Evolutionary conservation across 1,140 invertebrate genomes (phyloP).

Genomic region (Heterodera schachtii): DNA sequence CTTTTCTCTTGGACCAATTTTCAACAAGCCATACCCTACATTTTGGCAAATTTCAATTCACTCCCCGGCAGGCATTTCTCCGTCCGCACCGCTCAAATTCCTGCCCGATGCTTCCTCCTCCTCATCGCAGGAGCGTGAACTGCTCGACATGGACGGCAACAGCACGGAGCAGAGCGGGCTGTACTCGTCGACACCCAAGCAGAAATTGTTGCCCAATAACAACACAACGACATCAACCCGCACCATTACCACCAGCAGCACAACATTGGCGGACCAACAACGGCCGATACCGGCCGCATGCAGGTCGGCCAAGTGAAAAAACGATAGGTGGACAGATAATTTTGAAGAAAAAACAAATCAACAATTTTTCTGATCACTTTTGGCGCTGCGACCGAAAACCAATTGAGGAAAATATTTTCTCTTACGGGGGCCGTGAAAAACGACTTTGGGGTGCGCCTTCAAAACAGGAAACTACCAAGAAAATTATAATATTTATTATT

Average conservation of each 20-base stretch:
- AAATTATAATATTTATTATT: too few species aligned
- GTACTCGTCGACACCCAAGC: slow-evolving; percentile 22
- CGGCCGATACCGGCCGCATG: not conserved
- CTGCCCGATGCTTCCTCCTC: not conserved
- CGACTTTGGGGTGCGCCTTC: too few species aligned
- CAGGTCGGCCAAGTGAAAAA: too few species aligned
- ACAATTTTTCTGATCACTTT: too few species aligned
- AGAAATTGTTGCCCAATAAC: not conserved
- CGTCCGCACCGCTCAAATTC: slow-evolving; percentile 19
- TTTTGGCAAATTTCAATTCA: not conserved
- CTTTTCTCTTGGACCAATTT: too few species aligned
- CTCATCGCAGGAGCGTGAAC: slow-evolving; percentile 17
- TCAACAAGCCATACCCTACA: too few species aligned
- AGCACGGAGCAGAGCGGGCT: slow-evolving; percentile 9
- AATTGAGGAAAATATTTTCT: too few species aligned
- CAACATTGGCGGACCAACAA: not conserved
- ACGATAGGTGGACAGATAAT: too few species aligned
- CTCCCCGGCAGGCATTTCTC: not conserved
- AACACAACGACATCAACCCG: not conserved
- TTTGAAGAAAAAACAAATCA: too few species aligned
- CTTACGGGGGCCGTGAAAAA: too few species aligned
- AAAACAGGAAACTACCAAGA: too few species aligned
- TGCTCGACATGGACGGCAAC: slow-evolving; percentile 17
- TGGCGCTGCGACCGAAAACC: too few species aligned
- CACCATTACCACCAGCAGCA: not conserved